Percentiles rank a stretch among this genome's conserved stretches.
Evolutionary conservation across 2,888 invertebrate species (phyloP).

Genomic region (Trichacis sp.): DNA sequence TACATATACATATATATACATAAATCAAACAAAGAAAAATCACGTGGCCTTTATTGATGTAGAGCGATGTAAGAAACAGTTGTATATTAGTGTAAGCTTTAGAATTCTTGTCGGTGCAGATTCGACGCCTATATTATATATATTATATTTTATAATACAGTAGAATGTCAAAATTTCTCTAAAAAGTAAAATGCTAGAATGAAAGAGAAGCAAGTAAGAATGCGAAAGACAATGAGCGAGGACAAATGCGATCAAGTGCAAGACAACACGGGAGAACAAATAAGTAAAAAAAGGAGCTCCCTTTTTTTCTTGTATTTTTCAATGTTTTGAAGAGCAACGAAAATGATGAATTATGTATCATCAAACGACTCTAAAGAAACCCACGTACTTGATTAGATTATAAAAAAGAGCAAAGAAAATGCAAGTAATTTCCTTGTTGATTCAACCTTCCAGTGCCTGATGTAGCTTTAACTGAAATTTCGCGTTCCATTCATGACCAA

Average conservation of each 20-base stretch:
- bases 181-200: conserved; percentile 38
- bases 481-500: too few species aligned
- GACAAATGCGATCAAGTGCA: too few species aligned
- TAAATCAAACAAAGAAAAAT: too few species aligned
- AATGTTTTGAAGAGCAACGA: too few species aligned
- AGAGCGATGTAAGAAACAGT: conserved; percentile 40
- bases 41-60: conserved; percentile 64
- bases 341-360: too few species aligned
- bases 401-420: too few species aligned
- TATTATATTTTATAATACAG: conserved; percentile 20
- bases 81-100: conserved; percentile 35
- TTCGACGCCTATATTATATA: conserved; percentile 7
- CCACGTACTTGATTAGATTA: too few species aligned
- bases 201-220: conserved; percentile 31
- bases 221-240: conserved; percentile 26
- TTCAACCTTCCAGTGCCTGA: neutral
- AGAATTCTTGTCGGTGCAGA: conserved; percentile 3
- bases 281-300: too few species aligned
- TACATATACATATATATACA: conserved; percentile 44
- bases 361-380: too few species aligned
- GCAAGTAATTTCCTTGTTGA: conserved; percentile 4
- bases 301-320: too few species aligned
- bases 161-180: conserved; percentile 15
- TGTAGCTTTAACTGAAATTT: too few species aligned
- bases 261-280: too few species aligned